These are phyloP conservation scores for Lasioglossum leucozonium DNA, from an alignment of 2,888 invertebrate species.

Conservation along the genomic window DNA sequence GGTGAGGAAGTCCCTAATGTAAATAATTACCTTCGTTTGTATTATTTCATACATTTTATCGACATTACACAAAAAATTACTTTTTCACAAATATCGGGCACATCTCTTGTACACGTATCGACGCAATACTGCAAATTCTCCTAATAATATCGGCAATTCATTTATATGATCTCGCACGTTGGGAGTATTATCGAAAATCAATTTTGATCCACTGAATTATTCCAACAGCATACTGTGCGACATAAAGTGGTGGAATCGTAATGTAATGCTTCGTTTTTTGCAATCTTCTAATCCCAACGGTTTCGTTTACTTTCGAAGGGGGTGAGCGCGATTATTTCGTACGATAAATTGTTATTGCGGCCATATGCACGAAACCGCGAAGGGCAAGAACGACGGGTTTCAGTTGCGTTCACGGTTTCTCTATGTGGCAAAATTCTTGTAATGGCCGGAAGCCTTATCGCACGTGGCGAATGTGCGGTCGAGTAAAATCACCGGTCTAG, in stretches of 20 bases:
- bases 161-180: not conserved
- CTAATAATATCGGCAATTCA: not conserved
- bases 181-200: not conserved
- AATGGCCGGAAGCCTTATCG: slow-evolving; percentile 60
- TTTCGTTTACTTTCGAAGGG: slow-evolving; percentile 35
- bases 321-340: slow-evolving; percentile 28
- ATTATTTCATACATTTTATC: not conserved
- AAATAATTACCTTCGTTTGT: too few species aligned
- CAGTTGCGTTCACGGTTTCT: slow-evolving; percentile 34
- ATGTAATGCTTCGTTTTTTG: slow-evolving; percentile 15
- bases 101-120: not conserved
- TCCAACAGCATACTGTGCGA: not conserved
- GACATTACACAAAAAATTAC: not conserved
- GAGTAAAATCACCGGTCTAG: slow-evolving; percentile 51
- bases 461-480: slow-evolving; percentile 32
- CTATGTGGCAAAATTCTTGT: slow-evolving; percentile 50
- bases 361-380: not conserved
- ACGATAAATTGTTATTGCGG: slow-evolving; percentile 49
- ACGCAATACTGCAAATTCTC: not conserved
- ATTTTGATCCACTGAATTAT: not conserved
- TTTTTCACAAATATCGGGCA: not conserved
- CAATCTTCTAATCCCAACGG: slow-evolving; percentile 33
- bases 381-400: slow-evolving; percentile 12
- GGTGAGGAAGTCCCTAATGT: too few species aligned
- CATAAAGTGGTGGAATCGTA: not conserved